These are phyloP conservation scores for Stenodera caucasica DNA, from an alignment of 2,888 invertebrate genomes.

Conservation along the genomic window DNA sequence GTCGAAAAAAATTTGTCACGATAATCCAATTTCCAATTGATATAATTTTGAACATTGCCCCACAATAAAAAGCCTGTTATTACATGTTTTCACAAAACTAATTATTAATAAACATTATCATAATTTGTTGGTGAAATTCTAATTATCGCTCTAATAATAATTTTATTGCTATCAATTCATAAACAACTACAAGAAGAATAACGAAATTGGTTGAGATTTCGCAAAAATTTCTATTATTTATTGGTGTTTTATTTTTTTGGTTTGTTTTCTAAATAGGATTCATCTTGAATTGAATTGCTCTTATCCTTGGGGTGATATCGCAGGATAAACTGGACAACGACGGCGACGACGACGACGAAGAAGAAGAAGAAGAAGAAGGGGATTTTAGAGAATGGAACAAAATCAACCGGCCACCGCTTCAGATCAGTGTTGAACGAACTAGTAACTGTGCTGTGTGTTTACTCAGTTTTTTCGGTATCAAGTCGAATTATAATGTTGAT, in stretches of 20 bases:
- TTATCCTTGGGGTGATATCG: background rate
- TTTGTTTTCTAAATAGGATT: too few relatives aligned
- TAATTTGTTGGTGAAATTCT: constrained; percentile 1
- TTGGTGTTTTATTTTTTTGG: too few relatives aligned
- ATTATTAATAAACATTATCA: constrained; percentile 5
- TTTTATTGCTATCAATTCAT: background rate
- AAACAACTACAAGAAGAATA: background rate
- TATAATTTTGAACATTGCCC: constrained; percentile 7
- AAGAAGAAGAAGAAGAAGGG: too few relatives aligned
- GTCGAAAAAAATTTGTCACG: background rate
- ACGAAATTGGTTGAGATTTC: too few relatives aligned
- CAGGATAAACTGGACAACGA: constrained; percentile 7
- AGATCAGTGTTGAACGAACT: constrained; percentile 28
- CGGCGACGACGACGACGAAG: too few relatives aligned
- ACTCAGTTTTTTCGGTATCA: background rate
- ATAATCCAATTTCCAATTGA: constrained; percentile 4
- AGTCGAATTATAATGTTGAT: constrained; percentile 3
- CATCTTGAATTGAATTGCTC: too few relatives aligned
- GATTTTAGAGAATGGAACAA: constrained; percentile 26
- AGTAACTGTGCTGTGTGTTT: constrained; percentile 21
- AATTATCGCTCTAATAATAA: constrained; percentile 4
- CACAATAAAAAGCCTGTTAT: background rate
- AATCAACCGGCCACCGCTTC: constrained; percentile 26
- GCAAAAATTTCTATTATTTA: too few relatives aligned
- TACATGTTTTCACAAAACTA: background rate